Percentiles rank a stretch among this genome's conserved stretches.
These are phyloP conservation scores for Corythornis madagascariensis DNA, from an alignment of 2,113 vertebrate genomes.

Conservation along the genomic window DNA sequence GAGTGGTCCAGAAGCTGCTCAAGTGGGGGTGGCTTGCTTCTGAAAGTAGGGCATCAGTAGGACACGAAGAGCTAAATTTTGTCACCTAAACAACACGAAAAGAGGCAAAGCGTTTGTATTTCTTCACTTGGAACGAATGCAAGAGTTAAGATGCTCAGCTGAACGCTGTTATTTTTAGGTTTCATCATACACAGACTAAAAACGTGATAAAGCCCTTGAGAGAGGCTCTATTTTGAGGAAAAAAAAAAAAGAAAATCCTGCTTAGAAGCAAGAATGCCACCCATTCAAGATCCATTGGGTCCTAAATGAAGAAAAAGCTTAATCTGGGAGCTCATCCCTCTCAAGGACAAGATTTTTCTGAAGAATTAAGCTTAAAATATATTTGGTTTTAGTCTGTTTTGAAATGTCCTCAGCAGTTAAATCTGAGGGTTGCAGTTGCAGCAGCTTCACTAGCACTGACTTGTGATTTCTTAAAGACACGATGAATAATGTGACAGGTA, in stretches of 20 bases:
- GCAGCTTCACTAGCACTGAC: background rate
- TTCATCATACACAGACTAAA: background rate
- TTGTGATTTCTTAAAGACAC: background rate
- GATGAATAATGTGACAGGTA: background rate
- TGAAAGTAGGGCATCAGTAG: background rate
- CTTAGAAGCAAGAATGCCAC: background rate
- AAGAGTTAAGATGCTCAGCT: background rate
- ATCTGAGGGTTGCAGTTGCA: too few relatives aligned
- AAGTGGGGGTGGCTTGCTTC: accelerated
- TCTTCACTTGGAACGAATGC: background rate
- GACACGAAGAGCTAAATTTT: background rate
- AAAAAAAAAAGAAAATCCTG: background rate
- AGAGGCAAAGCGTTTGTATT: accelerated
- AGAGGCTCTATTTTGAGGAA: background rate
- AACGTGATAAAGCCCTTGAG: background rate
- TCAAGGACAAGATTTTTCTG: background rate
- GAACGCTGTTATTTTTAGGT: background rate
- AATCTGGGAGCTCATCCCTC: background rate
- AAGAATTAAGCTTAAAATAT: background rate
- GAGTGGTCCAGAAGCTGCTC: background rate
- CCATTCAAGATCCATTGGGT: background rate
- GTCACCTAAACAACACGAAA: accelerated
- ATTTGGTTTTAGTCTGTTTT: accelerated
- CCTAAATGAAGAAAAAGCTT: background rate
- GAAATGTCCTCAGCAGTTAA: accelerated